A percentile compares a stretch with the other conserved stretches of the same genome.
These are phyloP conservation scores for Dicaeum eximium DNA, from an alignment of 2,113 vertebrate genomes.

Conservation along the genomic window DNA sequence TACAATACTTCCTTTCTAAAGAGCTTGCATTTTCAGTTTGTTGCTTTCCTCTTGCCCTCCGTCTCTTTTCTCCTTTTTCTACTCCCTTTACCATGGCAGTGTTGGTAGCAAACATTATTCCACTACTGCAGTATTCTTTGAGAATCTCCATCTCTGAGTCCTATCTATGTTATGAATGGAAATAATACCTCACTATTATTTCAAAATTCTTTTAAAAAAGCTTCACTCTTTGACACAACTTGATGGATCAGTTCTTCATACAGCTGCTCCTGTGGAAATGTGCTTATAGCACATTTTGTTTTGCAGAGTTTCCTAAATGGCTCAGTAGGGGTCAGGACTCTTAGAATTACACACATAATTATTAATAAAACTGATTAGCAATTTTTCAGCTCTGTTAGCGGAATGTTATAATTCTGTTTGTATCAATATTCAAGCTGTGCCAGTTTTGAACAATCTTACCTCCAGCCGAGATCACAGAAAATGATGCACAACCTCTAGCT, in stretches of 20 bases:
- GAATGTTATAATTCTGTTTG: constrained; percentile 42
- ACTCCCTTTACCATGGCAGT: background rate
- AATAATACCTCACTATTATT: background rate
- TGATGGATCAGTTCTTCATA: background rate
- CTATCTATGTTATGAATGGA: background rate
- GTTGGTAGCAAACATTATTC: background rate
- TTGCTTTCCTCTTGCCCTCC: background rate
- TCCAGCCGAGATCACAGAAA: constrained; percentile 53
- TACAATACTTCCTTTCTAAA: background rate
- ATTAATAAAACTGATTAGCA: constrained; percentile 47
- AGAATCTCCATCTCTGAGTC: background rate
- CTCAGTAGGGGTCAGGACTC: constrained; percentile 3
- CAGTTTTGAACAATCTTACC: constrained; percentile 13
- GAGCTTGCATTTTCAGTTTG: background rate
- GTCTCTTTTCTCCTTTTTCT: background rate
- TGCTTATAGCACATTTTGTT: background rate
- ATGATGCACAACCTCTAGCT: constrained; percentile 13
- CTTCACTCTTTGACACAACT: background rate
- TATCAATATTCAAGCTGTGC: constrained; percentile 65
- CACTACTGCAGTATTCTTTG: background rate
- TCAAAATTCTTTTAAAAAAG: background rate
- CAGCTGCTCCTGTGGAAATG: background rate
- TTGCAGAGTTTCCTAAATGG: constrained; percentile 11
- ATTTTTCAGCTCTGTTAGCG: constrained; percentile 16
- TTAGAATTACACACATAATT: constrained; percentile 7